Percentiles rank a stretch among this genome's conserved stretches.
These are phyloP conservation scores for Rhadina sibilatrix DNA, from an alignment of 2,113 vertebrate species.

Conservation along the genomic window DNA sequence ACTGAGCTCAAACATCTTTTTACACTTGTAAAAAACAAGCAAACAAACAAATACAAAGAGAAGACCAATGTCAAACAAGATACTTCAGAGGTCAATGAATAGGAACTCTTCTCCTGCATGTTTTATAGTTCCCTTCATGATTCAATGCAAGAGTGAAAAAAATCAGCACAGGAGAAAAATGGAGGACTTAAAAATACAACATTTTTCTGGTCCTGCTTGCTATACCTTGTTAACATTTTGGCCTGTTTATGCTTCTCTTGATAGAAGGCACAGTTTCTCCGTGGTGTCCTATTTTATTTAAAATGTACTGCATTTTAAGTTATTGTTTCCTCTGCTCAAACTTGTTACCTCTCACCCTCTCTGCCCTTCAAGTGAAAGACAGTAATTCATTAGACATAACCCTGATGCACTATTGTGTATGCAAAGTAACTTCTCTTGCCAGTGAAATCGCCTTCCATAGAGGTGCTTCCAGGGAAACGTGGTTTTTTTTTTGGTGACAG, in stretches of 20 bases:
- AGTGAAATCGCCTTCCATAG: background rate
- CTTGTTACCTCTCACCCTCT: background rate
- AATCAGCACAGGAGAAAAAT: background rate
- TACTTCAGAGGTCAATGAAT: background rate
- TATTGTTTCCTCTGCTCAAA: background rate
- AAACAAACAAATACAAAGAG: background rate
- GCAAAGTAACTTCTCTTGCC: background rate
- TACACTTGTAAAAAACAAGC: background rate
- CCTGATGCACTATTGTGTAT: background rate
- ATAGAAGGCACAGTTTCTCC: background rate
- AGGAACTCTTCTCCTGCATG: background rate
- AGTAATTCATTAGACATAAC: background rate
- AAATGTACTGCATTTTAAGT: background rate
- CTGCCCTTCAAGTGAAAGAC: background rate
- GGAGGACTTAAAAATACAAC: background rate
- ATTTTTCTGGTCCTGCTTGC: background rate
- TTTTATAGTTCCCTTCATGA: background rate
- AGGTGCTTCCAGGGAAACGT: background rate
- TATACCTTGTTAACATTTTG: background rate
- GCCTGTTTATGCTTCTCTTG: background rate
- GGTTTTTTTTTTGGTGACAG: background rate
- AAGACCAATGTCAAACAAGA: background rate
- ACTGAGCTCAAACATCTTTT: background rate
- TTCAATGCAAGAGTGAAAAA: background rate
- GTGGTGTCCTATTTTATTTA: background rate